Base-by-base conservation (phyloP, 2,797 vertebrate species). In the Crypturellus tataupa region DNA sequence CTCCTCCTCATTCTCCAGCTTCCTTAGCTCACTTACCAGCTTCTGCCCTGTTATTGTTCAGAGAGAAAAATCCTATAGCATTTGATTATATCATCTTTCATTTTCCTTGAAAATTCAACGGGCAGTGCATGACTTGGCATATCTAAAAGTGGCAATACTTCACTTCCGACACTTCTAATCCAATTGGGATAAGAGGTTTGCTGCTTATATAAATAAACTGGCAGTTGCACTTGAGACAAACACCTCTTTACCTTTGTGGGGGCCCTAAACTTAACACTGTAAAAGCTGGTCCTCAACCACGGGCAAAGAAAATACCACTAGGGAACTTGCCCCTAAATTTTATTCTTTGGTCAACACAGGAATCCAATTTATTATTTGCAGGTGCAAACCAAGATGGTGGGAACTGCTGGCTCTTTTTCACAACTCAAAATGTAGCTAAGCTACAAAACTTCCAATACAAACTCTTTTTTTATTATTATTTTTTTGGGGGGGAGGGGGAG, bases 181-280 rank as follows among this genome's bases (percentile, higher is more conserved):
- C 89, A 69, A 91, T 95, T 94, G 87, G 69, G 37, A 2, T 95
- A 95, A 95, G 88, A 95, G 90, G 84, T 89, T 95, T 96, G 80
- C n/a, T 59, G 69, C 84, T 89, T 87, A 76, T 63, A 95, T 95
- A 95, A 96, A 95, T 85, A 95, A 93, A 87, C 60, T 37, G n/a
- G 46, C 76, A 69, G 87, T 47, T 73, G 49, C 39, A 79, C 77
- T 85, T 33, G 16, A 53, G 23, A 53, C 29, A 40, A 49, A 37
- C 29, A 64, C 51, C 37, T 12, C 14, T 69, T 90, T 5, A 79
- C 59, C 39, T 84, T 53, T 64, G 1, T 9, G 29, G 1, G 3
- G 35, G 21, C 49, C 80, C 49, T 64, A 87, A 81, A 40, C 80
- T 19, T 11, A 67, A 59, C 14, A 71, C 13, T 51, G 49, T 25